Base-by-base conservation (phyloP, 2,888 invertebrate species). In the Epicampocera succincta region DNA sequence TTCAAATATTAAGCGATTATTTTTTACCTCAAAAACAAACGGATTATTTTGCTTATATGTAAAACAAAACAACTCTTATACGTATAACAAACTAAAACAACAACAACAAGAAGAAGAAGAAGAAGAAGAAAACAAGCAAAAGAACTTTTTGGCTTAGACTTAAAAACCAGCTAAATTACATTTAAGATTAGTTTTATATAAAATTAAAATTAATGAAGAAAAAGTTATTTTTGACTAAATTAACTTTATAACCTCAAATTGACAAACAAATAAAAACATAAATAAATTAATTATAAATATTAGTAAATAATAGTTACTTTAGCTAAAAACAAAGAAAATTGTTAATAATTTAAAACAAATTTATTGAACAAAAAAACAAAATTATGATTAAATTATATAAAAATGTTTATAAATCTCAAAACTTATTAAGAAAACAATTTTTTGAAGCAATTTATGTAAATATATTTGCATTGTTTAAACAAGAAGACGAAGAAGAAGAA, bases 371-470 rank as follows among this genome's bases (percentile, higher is more conserved):
- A 68, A 52, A 38, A 29, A 71, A 12, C 15, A 68, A 77, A 73
- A 71, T 25, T 50, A 76, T 50, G 61, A 68, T 50, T 73, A 60
- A 44, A 63, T 42, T 25, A 50, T 19, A 29, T 63, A 48, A 48
- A 63, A 63, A 54, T 68, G 48, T 58, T 74, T 56, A 79, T 72
- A 76, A 65, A 58, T 56, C 63, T 66, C 12, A 65, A 72, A 72
- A 72, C 52, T 66, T 52, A 72, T 66, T 40, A 78, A 74, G 12
- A 72, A 72, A 5, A n/a, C n/a, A 66, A 42, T 71, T 80, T 82
- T 82, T 82, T 82, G 82, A 82, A 71, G 82, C 78, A 82, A 82
- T 82, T 82, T 82, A 78, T 82, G 82, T 82, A 82, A 82, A 82
- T 82, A 82, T 74, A 69, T 74, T 73, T 77, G 81, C 81, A 81